Evolutionary conservation across 2,113 vertebrate genomes (phyloP).

Genomic region (Protobothrops mucrosquamatus): DNA sequence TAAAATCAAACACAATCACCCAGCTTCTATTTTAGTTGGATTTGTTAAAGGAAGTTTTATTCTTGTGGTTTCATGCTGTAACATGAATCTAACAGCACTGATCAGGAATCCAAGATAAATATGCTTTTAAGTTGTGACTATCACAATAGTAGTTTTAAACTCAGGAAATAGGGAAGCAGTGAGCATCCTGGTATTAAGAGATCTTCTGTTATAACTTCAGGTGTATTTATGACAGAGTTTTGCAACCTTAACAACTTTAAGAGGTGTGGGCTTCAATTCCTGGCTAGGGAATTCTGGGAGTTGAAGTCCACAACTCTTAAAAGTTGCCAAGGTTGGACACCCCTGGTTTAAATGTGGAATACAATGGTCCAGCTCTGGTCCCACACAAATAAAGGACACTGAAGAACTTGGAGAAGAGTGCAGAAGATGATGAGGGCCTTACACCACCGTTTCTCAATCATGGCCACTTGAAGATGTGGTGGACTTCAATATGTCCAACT

Average conservation of each 20-base stretch:
- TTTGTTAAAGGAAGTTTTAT: neutral
- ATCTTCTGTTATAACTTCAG: neutral
- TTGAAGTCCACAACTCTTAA: neutral
- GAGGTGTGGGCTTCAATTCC: neutral
- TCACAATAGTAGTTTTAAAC: neutral
- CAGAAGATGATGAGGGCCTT: neutral
- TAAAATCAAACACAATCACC: neutral
- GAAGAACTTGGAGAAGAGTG: neutral
- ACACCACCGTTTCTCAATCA: neutral
- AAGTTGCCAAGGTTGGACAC: neutral
- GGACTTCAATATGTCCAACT: neutral
- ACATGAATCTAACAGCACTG: neutral
- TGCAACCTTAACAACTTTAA: neutral
- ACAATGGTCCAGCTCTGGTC: neutral
- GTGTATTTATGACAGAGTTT: neutral
- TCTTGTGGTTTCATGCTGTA: neutral
- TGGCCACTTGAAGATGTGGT: neutral
- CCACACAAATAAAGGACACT: neutral
- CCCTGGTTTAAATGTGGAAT: neutral
- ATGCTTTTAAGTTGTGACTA: neutral
- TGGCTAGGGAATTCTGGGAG: neutral
- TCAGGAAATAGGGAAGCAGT: neutral
- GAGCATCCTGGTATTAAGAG: neutral
- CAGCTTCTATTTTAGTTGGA: neutral
- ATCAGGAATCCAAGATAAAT: neutral